phyloP scores from a whole-genome alignment of 2,797 vertebrate genomes.

The Dipus sagitta region DNA sequence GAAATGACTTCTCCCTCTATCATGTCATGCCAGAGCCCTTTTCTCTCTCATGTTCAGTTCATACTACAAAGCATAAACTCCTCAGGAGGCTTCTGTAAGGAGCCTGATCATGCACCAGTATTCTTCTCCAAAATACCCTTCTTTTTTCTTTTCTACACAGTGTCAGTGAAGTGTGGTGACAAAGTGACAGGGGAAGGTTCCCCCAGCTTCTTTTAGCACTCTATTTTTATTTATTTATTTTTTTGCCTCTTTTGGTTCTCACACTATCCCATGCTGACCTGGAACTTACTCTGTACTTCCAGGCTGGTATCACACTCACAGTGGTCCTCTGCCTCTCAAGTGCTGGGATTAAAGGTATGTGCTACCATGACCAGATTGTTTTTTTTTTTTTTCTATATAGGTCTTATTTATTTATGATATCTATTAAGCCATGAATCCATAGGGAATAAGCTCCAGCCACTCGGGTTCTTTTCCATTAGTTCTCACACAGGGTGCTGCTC shows the following conservation, averaged over 20 bases:
- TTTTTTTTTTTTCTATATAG: too few relatives aligned
- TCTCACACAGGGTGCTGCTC: too few relatives aligned
- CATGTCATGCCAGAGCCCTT: not conserved
- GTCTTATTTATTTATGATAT: too few relatives aligned
- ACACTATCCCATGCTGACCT: too few relatives aligned
- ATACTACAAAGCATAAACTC: not conserved
- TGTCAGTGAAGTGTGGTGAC: conserved; percentile 29
- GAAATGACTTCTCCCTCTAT: conserved; percentile 1
- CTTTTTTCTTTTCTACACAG: conserved; percentile 20
- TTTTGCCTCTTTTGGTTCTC: not conserved
- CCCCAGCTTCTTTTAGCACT: not conserved
- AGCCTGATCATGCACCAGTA: not conserved
- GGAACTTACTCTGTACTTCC: too few relatives aligned
- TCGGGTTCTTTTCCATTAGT: too few relatives aligned
- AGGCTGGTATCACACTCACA: too few relatives aligned
- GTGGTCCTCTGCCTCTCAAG: too few relatives aligned
- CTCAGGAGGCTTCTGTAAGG: not conserved
- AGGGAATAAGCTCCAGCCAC: too few relatives aligned
- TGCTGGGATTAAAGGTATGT: too few relatives aligned
- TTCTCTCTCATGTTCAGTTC: not conserved
- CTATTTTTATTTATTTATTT: not conserved
- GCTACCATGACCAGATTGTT: too few relatives aligned
- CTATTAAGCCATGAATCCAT: too few relatives aligned
- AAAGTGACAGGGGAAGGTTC: not conserved
- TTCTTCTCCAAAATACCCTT: not conserved